Conservation (phyloP, 1,140 invertebrate genomes). For the Metaphire vulgaris region DNA sequence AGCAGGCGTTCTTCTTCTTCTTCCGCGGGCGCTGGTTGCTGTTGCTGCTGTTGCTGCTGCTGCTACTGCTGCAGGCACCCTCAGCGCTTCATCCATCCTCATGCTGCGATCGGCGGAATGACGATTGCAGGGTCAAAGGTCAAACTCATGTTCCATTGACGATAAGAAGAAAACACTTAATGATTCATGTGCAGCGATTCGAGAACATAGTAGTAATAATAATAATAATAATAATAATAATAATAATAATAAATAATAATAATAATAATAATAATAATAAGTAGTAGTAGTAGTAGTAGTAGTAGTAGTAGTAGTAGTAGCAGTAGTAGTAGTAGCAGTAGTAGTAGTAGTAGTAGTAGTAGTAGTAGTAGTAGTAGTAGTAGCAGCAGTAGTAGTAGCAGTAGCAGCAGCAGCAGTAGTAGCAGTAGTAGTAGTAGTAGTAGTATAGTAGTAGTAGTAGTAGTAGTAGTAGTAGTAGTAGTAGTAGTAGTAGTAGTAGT, state of each 20-base stretch:
- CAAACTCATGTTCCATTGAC: too few species aligned
- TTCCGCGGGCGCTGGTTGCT: too few species aligned
- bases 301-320: not conserved
- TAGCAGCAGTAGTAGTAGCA: not conserved
- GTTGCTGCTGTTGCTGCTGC: too few species aligned
- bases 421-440: not conserved
- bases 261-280: not conserved
- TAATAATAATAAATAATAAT: not conserved
- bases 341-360: not conserved
- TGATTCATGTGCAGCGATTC: too few species aligned
- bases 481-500: not conserved
- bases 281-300: not conserved
- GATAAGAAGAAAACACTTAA: too few species aligned
- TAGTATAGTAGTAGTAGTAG: not conserved
- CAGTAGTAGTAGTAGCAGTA: not conserved
- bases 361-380: slow-evolving; percentile 2
- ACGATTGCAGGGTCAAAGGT: too few species aligned
- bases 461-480: not conserved
- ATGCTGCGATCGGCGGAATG: too few species aligned
- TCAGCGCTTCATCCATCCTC: too few species aligned
- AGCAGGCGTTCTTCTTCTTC: too few species aligned
- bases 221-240: slow-evolving; percentile 4
- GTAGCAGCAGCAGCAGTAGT: not conserved
- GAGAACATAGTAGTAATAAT: too few species aligned
- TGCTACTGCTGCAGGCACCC: too few species aligned